Base-by-base conservation (phyloP, 1,140 invertebrate species). In the Aphidius gifuensis region DNA sequence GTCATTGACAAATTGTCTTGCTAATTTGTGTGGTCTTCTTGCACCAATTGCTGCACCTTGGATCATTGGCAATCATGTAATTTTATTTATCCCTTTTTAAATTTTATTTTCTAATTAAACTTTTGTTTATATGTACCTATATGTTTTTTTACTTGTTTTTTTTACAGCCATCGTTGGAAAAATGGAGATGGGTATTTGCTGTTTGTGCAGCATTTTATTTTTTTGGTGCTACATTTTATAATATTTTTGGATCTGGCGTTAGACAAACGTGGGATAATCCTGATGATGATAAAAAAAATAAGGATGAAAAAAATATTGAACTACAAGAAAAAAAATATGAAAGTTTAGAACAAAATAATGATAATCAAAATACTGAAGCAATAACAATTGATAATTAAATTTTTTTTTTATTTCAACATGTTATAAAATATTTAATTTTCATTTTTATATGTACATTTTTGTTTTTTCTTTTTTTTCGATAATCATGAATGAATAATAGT, bases 1-100 rank as follows among this genome's bases (percentile, higher is more conserved):
- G 93, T 89, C 93, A 8, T 90, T 97, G 68, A 95, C 93, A 21
- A 97, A 97, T 82, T 95, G 92, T 70, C 83, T 91, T 54, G 94
- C 93, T 39, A 96, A 96, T 75, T 77, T 96, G 44, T 92, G 93
- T 7, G 94, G 93, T 49, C 86, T 96, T 7, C 77, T 96, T 50
- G 93, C 92, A 7, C 94, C 94, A 9, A 88, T 91, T 63, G 85
- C 90, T 2, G 92, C 90, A 21, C 90, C 90, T 47, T 85, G 90
- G 71, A 85, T 93, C 66, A 89, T 92, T 67, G 84, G 66, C 32
- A 71, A 69, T 50, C 64, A 65, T 71, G 77, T 80, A 73, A 72
- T 62, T 44, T 21, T 48, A 40, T 45, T 47, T 32, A n/a, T 45
- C 11, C 16, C 3, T 16, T 51, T 32, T 32, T 32, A 1, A 32